Evolutionary conservation across 1,140 invertebrate species (phyloP), one percentile per base, ranked within the genome.

Genomic region (Nasonia giraulti): DNA sequence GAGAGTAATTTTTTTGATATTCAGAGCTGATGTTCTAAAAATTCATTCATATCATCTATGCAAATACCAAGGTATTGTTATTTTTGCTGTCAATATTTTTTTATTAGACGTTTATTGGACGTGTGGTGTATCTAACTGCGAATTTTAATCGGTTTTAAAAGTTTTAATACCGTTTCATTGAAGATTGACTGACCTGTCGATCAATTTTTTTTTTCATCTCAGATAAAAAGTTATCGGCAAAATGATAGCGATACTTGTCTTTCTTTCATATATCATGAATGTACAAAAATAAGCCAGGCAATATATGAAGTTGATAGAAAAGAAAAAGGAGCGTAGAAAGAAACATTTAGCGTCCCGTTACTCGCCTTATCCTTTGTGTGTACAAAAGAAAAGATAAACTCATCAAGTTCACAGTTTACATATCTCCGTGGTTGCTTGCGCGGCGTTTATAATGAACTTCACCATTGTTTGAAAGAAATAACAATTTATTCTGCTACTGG

Each of bases 311-410:
- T 74, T 74, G 11, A 80, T 62, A 12, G 50, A 66, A 33, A 5
- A 84, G 47, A 74, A 71, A 37, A 83, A 27, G 31, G n/a, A n/a
- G 5, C 6, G 37, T 66, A 31, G 20, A 33, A 76, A 76, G 17
- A 5, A 76, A 80, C 11, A 80, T 47, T 80, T 62, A 82, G 37
- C 62, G 73, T 82, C 27, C 75, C 11, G 11, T n/a, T 80, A 80
- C 55, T 77, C 55, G 75, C 47, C 75, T 82, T 81, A 85, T 80
- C 74, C 73, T 73, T 40, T 37, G 27, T 68, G n/a, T 79, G 55
- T 85, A 85, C 47, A 85, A 81, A 85, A 40, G 2, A 73, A 85
- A 80, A 66, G 14, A 23, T 31, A 77, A 81, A 82, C 23, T 85
- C 37, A 73, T 82, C 40, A 33, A 79, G 66, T 50, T 79, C 66